phyloP scores from a whole-genome alignment of 1,140 invertebrate species.

The Aphelenchoides fujianensis region DNA sequence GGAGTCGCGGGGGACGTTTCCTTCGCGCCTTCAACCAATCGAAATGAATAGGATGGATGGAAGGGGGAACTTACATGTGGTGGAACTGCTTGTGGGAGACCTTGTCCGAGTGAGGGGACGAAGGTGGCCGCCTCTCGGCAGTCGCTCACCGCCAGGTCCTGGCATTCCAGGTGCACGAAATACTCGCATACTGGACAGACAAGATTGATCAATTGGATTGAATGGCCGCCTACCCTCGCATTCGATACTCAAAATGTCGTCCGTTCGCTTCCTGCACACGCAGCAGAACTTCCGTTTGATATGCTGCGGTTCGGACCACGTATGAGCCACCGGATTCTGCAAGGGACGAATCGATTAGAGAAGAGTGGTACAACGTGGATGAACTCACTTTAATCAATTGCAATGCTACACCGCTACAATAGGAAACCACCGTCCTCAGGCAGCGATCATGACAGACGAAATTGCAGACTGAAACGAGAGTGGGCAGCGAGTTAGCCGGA shows the following conservation, averaged over 20 bases:
- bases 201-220: too few species aligned
- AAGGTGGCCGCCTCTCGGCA: conserved; percentile 71
- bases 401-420: conserved; percentile 95
- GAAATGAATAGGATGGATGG: too few species aligned
- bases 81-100: conserved; percentile 70
- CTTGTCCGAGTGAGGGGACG: conserved; percentile 67
- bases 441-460: conserved; percentile 99
- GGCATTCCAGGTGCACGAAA: conserved; percentile 95
- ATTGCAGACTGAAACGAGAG: conserved; percentile 93
- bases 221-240: too few species aligned
- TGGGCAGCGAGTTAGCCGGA: too few species aligned
- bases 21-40: too few species aligned
- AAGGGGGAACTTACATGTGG: too few species aligned
- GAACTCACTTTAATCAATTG: conserved; percentile 96
- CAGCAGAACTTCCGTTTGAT: conserved; percentile 91
- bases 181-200: conserved; percentile 99
- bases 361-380: too few species aligned
- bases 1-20: conserved; percentile 87
- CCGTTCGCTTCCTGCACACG: conserved; percentile 94
- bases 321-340: conserved; percentile 99
- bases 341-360: too few species aligned
- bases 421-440: conserved; percentile 90
- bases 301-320: conserved; percentile 92
- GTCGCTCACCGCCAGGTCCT: conserved; percentile 96
- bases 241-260: conserved; percentile 86